A percentile compares a stretch with the other conserved stretches of the same genome.
Evolutionary conservation across 2,113 vertebrate genomes (phyloP).

Genomic region (Nibea albiflora): DNA sequence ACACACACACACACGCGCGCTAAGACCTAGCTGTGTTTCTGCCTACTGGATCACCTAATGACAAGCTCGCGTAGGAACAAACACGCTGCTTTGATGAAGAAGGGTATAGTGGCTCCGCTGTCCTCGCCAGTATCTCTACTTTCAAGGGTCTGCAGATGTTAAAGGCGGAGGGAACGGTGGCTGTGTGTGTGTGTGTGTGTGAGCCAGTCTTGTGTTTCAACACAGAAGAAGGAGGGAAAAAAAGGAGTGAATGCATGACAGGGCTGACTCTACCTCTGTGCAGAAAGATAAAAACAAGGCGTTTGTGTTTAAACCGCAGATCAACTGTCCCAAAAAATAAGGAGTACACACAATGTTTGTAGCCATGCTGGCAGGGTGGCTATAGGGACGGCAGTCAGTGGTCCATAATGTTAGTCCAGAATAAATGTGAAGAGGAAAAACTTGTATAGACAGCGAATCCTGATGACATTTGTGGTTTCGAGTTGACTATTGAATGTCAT

Average conservation of each 20-base stretch:
- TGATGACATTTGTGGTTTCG: not conserved
- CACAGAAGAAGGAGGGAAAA: conserved; percentile 8
- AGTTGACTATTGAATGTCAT: not conserved
- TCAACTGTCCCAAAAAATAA: conserved; percentile 11
- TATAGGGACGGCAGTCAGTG: not conserved
- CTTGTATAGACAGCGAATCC: not conserved
- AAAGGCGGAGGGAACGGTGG: conserved; percentile 19
- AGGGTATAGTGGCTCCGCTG: conserved; percentile 52
- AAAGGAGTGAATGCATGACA: conserved; percentile 21
- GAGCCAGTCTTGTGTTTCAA: conserved; percentile 26
- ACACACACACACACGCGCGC: conserved; percentile 25
- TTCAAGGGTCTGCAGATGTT: conserved; percentile 64
- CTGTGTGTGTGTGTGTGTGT: conserved; percentile 30
- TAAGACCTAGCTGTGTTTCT: conserved; percentile 47
- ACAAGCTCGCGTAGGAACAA: conserved; percentile 55
- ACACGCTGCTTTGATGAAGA: conserved; percentile 56
- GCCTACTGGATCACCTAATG: conserved; percentile 65
- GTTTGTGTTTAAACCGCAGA: conserved; percentile 31
- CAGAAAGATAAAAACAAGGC: conserved; percentile 28
- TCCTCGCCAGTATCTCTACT: conserved; percentile 55
- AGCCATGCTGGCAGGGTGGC: not conserved
- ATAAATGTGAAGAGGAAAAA: not conserved
- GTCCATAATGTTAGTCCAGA: not conserved
- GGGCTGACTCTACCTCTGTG: conserved; percentile 26
- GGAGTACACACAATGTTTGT: not conserved